Evolutionary conservation across 1,140 invertebrate species (phyloP).

Genomic region (Chironomus striatipennis): DNA sequence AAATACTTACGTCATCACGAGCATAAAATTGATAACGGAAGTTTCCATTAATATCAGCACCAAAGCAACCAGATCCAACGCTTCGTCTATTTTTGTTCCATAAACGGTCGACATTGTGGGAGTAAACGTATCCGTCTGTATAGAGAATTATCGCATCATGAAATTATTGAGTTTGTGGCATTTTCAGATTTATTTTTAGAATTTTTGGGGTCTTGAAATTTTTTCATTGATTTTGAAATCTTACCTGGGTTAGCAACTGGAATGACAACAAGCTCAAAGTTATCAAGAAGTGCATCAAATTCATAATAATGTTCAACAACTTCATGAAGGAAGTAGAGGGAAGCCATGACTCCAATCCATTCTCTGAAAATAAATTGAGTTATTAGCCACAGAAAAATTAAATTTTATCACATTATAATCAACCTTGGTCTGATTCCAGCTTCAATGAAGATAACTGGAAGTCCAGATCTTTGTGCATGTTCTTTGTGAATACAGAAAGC

Average conservation of each 20-base stretch:
- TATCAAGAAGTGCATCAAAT: not conserved
- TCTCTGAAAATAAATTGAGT: slow-evolving; percentile 44
- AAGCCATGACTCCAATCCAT: slow-evolving; percentile 48
- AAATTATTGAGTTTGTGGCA: not conserved
- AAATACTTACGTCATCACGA: not conserved
- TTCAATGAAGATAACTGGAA: not conserved
- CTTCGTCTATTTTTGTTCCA: slow-evolving; percentile 18
- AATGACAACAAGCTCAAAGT: not conserved
- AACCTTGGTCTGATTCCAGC: not conserved
- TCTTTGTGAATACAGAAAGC: not conserved
- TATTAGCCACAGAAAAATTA: too few species aligned
- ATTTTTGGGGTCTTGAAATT: too few species aligned
- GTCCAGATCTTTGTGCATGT: not conserved
- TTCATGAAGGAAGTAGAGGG: slow-evolving; percentile 43
- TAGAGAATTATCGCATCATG: not conserved
- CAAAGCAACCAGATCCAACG: not conserved
- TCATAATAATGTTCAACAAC: slow-evolving; percentile 35
- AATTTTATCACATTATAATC: too few species aligned
- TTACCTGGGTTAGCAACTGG: slow-evolving; percentile 26
- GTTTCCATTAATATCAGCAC: not conserved
- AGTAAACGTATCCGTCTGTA: not conserved
- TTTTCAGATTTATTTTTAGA: too few species aligned
- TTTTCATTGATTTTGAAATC: not conserved
- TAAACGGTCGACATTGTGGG: not conserved
- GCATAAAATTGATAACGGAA: not conserved